Percentiles rank a stretch among this genome's conserved stretches.
These are phyloP conservation scores for Lepidurus arcticus DNA, from an alignment of 1,140 invertebrate species.

Conservation along the genomic window DNA sequence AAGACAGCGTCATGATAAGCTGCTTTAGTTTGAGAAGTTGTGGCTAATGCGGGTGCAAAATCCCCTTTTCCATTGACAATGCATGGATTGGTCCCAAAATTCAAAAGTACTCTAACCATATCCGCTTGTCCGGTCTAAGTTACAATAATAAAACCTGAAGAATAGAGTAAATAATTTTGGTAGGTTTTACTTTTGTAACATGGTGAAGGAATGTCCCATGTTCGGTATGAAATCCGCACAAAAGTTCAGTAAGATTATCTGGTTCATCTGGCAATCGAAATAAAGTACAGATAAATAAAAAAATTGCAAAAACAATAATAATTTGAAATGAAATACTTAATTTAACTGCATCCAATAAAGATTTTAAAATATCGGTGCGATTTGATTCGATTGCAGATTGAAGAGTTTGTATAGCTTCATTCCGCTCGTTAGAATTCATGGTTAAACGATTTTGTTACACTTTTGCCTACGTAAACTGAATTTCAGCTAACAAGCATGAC, in stretches of 20 bases:
- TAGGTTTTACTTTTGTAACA: slow-evolving; percentile 26
- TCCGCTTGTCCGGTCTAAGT: slow-evolving; percentile 20
- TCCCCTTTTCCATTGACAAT: neutral
- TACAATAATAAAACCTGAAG: neutral
- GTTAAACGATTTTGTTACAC: neutral
- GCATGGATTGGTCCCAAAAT: slow-evolving; percentile 26
- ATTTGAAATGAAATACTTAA: slow-evolving; percentile 4
- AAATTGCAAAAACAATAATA: neutral
- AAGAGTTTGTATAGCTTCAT: slow-evolving; percentile 26
- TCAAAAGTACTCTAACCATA: slow-evolving; percentile 31
- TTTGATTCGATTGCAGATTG: slow-evolving; percentile 27
- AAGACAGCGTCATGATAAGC: slow-evolving; percentile 29
- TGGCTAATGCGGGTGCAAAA: slow-evolving; percentile 8
- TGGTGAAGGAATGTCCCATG: slow-evolving; percentile 31
- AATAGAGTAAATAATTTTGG: neutral
- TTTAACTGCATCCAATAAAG: slow-evolving; percentile 29
- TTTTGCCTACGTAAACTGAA: neutral
- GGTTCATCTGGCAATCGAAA: slow-evolving; percentile 4
- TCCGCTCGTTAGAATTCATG: neutral
- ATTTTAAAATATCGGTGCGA: slow-evolving; percentile 29
- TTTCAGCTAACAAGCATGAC: neutral
- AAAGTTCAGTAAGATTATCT: neutral
- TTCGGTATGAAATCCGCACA: neutral
- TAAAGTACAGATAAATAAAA: neutral
- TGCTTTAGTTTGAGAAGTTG: slow-evolving; percentile 23